These are phyloP conservation scores for Habropoda laboriosa DNA, from an alignment of 1,140 invertebrate species.

Conservation along the genomic window DNA sequence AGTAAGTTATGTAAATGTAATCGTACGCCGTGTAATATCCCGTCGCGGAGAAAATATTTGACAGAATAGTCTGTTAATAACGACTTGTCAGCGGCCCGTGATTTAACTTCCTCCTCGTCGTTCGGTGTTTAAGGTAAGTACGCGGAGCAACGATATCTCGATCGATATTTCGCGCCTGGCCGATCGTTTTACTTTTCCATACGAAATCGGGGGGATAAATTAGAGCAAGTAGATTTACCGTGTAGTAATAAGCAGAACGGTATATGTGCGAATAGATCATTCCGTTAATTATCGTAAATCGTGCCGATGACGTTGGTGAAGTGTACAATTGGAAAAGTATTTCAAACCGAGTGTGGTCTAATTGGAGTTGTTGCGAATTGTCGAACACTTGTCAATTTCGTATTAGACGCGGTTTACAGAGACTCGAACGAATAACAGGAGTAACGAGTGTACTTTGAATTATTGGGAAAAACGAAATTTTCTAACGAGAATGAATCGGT, in stretches of 20 bases:
- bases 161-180: not conserved
- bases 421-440: too few species aligned
- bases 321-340: too few species aligned
- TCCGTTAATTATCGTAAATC: not conserved
- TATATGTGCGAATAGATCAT: not conserved
- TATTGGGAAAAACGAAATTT: too few species aligned
- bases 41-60: slow-evolving; percentile 5
- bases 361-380: too few species aligned
- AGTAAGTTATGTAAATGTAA: slow-evolving; percentile 10
- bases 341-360: too few species aligned
- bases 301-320: not conserved
- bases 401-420: too few species aligned
- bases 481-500: too few species aligned
- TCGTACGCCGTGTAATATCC: slow-evolving; percentile 12
- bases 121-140: not conserved
- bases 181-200: not conserved
- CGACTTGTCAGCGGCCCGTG: slow-evolving; percentile 7
- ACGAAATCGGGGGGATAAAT: not conserved
- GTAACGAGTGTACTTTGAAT: too few species aligned
- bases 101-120: slow-evolving; percentile 13
- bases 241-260: not conserved
- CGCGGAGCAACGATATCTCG: slow-evolving; percentile 16
- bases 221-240: not conserved
- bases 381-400: too few species aligned
- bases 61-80: slow-evolving; percentile 17